These are phyloP conservation scores for Atopsyche davidsoni DNA, from an alignment of 1,140 invertebrate species.

Conservation along the genomic window DNA sequence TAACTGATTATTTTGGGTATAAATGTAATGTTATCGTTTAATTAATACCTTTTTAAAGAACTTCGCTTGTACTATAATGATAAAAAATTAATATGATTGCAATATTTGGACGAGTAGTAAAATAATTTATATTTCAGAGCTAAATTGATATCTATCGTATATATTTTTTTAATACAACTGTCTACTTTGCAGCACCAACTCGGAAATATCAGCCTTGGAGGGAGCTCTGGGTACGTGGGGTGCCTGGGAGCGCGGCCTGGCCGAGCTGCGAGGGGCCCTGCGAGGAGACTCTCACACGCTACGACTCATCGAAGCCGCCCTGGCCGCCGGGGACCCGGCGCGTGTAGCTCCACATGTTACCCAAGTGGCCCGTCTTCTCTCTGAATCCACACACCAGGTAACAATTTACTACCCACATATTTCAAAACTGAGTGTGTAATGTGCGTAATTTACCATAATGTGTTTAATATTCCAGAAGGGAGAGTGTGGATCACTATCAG, in stretches of 20 bases:
- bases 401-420: not conserved
- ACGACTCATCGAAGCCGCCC: constrained; percentile 35
- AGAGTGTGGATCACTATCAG: constrained; percentile 56
- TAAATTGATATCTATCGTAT: not conserved
- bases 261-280: constrained; percentile 47
- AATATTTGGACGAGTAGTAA: not conserved
- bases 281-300: constrained; percentile 46
- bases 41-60: too few relatives aligned
- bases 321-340: constrained; percentile 35
- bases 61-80: too few relatives aligned
- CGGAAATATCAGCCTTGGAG: constrained; percentile 43
- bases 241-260: constrained; percentile 49
- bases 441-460: not conserved
- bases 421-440: not conserved
- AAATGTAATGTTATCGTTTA: constrained; percentile 1
- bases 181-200: constrained; percentile 37
- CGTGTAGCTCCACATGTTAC: constrained; percentile 41
- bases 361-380: constrained; percentile 41
- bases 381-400: constrained; percentile 30
- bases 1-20: not conserved
- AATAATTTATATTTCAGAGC: not conserved
- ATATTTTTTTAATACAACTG: constrained; percentile 1
- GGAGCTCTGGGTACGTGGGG: constrained; percentile 47
- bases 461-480: constrained; percentile 21
- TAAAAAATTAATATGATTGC: too few relatives aligned